Percentiles rank a stretch among this genome's conserved stretches.
Evolutionary conservation across 2,888 invertebrate species (phyloP).

Genomic region (Sesamia inferens): DNA sequence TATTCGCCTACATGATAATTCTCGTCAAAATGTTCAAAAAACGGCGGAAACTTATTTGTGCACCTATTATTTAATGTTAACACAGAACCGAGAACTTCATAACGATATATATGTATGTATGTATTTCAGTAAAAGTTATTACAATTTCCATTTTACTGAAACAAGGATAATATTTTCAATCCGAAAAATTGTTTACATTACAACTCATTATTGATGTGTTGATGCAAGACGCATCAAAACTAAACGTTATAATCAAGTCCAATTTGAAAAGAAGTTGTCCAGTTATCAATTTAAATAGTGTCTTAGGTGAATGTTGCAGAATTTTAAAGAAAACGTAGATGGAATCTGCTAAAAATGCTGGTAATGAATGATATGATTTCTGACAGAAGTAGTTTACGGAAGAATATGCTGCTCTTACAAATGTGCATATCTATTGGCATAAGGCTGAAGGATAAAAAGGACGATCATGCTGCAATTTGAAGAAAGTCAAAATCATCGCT

Average conservation of each 20-base stretch:
- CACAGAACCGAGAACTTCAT: background rate
- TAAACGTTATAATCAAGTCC: constrained; percentile 9
- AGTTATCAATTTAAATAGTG: background rate
- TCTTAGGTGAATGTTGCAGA: background rate
- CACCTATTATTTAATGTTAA: background rate
- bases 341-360: background rate
- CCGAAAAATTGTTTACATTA: constrained; percentile 10
- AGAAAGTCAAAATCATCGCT: no score
- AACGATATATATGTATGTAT: background rate
- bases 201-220: background rate
- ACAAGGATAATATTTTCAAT: constrained; percentile 4
- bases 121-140: background rate
- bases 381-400: background rate
- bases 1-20: no score
- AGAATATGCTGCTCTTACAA: background rate
- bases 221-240: background rate
- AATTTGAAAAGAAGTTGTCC: background rate
- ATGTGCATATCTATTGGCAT: background rate
- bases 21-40: no score
- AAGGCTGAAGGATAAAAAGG: background rate
- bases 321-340: background rate
- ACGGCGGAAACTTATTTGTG: no score
- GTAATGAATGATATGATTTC: background rate
- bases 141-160: constrained; percentile 9
- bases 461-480: background rate